Base-by-base conservation (phyloP, 2,888 invertebrate species). In the Nebria salina region DNA sequence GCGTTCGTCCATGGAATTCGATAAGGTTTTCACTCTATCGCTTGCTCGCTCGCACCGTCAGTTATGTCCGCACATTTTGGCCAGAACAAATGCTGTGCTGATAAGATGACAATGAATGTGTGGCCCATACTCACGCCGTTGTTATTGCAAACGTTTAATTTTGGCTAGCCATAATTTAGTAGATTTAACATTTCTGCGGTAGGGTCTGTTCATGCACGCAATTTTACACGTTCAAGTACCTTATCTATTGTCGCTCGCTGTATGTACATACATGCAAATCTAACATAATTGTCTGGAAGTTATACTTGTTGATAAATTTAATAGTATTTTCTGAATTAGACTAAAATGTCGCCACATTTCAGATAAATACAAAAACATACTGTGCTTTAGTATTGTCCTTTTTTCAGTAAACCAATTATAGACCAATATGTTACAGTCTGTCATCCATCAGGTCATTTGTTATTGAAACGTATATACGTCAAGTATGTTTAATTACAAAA, bases 21-120 rank as follows among this genome's bases (percentile, higher is more conserved):
- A 70, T 70, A 70, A 70, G 70, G 70, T 70, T 34, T 11, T 8
- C 34, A 25, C 70, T 11, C 70, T 34, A 26, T 34, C 70, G 34
- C 34, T 34, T 70, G 5, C 20, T 34, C 25, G 11, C 20, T 34
- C 15, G 70, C 70, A 66, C 70, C 34, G 70, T 66, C 83, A 85
- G 85, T 86, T 86, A 85, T 85, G 85, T 84, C 84, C 85, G 85
- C 84, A 85, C 84, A 84, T 85, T 84, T 84, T 84, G 84, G 83
- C 84, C 43, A 25, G 83, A 65, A 25, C 25, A 70, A 25, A 34
- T 26, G 25, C 13, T 25, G 66, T 64, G 54, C 76, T 85, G 87
- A 87, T 87, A 87, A 87, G 86, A 86, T 86, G 86, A 87, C 87
- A 86, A 87, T 87, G 86, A 86, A 87, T 86, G 86, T 85, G 85